Percentiles rank a stretch among this genome's conserved stretches.
Evolutionary conservation across 2,797 vertebrate species (phyloP).

Genomic region (Carapus acus): DNA sequence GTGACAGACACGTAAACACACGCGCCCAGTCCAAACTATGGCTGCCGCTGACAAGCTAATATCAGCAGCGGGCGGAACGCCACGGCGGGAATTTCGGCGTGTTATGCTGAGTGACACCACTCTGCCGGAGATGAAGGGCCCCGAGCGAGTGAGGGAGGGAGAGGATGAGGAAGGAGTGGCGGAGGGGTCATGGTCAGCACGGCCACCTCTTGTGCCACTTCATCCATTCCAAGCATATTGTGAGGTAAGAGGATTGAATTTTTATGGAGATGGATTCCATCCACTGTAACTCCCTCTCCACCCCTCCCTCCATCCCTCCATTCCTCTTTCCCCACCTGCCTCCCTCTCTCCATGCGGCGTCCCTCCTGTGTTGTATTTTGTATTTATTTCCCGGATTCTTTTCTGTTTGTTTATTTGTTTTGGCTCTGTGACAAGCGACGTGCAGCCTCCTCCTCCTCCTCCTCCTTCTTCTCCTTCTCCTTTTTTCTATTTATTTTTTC

Average conservation of each 20-base stretch:
- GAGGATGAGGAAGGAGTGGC: slow-evolving; percentile 9
- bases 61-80: no score
- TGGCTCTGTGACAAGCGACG: slow-evolving; percentile 7
- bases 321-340: background rate
- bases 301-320: background rate
- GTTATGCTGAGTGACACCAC: no score
- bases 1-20: no score
- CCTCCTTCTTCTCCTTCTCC: background rate
- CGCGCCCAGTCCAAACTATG: no score
- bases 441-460: slow-evolving; percentile 1
- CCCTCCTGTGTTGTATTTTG: background rate
- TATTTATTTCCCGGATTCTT: background rate
- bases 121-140: background rate
- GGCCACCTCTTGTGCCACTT: slow-evolving; percentile 50
- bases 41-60: no score
- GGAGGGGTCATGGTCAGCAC: slow-evolving; percentile 8
- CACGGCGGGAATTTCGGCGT: no score
- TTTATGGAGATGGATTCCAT: slow-evolving; percentile 65
- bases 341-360: background rate
- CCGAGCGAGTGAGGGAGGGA: slow-evolving; percentile 10
- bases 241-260: slow-evolving; percentile 56
- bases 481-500: background rate
- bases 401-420: background rate
- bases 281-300: slow-evolving; percentile 34
- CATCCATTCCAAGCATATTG: slow-evolving; percentile 62